These are phyloP conservation scores for Onychostruthus taczanowskii DNA, from an alignment of 2,113 vertebrate species.

Conservation along the genomic window DNA sequence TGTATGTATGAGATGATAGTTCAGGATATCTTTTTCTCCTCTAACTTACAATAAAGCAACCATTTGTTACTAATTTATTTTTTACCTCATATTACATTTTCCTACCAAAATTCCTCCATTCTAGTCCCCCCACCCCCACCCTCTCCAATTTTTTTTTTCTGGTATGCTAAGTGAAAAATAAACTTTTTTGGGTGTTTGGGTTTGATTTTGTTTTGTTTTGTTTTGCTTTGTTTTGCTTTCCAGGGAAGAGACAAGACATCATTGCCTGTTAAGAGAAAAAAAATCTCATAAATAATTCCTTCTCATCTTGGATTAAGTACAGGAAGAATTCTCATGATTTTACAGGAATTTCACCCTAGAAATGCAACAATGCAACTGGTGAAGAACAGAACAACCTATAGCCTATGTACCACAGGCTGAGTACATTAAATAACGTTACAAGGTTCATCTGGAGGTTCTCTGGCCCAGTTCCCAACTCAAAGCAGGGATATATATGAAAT, in stretches of 20 bases:
- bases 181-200: accelerated
- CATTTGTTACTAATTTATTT: background rate
- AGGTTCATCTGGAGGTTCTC: background rate
- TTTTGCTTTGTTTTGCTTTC: background rate
- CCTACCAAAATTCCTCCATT: background rate
- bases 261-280: background rate
- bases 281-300: background rate
- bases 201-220: background rate
- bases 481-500: background rate
- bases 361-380: background rate
- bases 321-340: background rate
- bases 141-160: background rate
- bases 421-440: background rate
- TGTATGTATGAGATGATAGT: background rate
- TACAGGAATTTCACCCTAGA: background rate
- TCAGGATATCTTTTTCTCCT: background rate
- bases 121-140: accelerated
- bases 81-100: background rate
- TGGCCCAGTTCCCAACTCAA: background rate
- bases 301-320: background rate
- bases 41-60: background rate
- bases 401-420: background rate
- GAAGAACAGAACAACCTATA: background rate
- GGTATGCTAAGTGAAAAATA: background rate
- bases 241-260: background rate